These are phyloP conservation scores for Rana temporaria DNA, from an alignment of 2,113 vertebrate species.

Conservation along the genomic window DNA sequence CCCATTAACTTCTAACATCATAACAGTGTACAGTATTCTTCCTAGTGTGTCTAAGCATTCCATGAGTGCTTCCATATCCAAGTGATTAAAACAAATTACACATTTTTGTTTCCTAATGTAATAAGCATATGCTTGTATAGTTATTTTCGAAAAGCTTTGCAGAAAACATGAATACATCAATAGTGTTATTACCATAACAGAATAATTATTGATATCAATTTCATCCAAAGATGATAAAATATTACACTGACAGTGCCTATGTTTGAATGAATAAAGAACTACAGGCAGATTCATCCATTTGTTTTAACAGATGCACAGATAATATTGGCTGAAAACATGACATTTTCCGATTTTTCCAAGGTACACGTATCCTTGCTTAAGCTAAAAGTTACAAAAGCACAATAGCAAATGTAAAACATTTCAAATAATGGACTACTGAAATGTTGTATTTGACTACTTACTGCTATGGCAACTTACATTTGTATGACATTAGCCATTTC, in stretches of 20 bases:
- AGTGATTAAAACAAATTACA: conserved; percentile 56
- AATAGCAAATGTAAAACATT: no score
- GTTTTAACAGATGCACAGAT: conserved; percentile 1
- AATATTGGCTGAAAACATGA: neutral
- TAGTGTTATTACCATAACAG: conserved; percentile 41
- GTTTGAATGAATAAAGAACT: conserved; percentile 14
- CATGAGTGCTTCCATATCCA: conserved; percentile 47
- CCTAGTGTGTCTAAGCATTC: conserved; percentile 17
- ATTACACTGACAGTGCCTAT: conserved; percentile 12
- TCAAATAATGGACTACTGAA: no score
- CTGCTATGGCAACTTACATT: no score
- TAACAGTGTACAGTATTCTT: neutral
- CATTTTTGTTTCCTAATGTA: conserved; percentile 55
- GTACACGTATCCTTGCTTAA: neutral
- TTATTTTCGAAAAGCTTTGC: conserved; percentile 46
- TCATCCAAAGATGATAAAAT: conserved; percentile 29
- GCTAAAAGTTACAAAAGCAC: no score
- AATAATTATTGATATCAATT: conserved; percentile 47
- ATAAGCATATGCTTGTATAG: conserved; percentile 51
- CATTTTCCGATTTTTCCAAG: neutral
- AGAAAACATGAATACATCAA: conserved; percentile 56
- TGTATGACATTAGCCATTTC: no score
- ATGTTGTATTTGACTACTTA: no score
- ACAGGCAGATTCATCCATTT: neutral
- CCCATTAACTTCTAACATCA: conserved; percentile 34